Conservation (phyloP, 2,888 invertebrate genomes). For the Cosmopolites sordidus region DNA sequence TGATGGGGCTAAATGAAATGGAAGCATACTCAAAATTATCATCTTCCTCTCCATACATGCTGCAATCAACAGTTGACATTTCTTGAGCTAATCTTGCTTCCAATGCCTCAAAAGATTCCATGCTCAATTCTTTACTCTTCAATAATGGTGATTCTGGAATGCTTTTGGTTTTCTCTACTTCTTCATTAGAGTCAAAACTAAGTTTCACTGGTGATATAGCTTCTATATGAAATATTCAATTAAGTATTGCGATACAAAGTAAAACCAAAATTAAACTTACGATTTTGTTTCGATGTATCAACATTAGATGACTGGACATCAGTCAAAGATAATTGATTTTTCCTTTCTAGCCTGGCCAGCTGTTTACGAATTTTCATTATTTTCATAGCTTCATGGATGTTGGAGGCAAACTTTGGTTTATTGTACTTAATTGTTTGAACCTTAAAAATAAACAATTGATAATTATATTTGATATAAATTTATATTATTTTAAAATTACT, state of each 20-base stretch:
- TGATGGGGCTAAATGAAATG: slow-evolving; percentile 22
- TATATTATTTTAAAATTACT: too few species aligned
- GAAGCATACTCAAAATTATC: slow-evolving; percentile 33
- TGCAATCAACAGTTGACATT: slow-evolving; percentile 32
- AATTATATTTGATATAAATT: too few species aligned
- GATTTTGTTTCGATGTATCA: background rate
- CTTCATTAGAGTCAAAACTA: background rate
- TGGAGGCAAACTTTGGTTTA: slow-evolving; percentile 66
- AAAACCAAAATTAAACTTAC: too few species aligned
- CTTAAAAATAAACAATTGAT: too few species aligned
- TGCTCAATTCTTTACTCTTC: slow-evolving; percentile 39
- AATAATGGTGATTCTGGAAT: slow-evolving; percentile 8
- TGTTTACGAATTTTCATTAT: slow-evolving; percentile 64
- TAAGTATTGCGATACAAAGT: too few species aligned
- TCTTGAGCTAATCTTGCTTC: slow-evolving; percentile 44
- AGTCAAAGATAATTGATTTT: slow-evolving; percentile 39
- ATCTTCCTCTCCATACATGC: slow-evolving; percentile 21
- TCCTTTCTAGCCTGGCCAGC: slow-evolving; percentile 58
- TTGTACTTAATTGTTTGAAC: slow-evolving; percentile 44
- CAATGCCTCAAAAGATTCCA: slow-evolving; percentile 45
- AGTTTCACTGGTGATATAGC: too few species aligned
- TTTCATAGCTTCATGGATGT: slow-evolving; percentile 62
- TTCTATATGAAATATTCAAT: too few species aligned
- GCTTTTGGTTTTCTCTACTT: background rate
- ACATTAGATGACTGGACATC: background rate